A percentile compares a stretch with the other conserved stretches of the same genome.
These are phyloP conservation scores for Dasyprocta punctata DNA, from an alignment of 2,113 vertebrate genomes.

Conservation along the genomic window DNA sequence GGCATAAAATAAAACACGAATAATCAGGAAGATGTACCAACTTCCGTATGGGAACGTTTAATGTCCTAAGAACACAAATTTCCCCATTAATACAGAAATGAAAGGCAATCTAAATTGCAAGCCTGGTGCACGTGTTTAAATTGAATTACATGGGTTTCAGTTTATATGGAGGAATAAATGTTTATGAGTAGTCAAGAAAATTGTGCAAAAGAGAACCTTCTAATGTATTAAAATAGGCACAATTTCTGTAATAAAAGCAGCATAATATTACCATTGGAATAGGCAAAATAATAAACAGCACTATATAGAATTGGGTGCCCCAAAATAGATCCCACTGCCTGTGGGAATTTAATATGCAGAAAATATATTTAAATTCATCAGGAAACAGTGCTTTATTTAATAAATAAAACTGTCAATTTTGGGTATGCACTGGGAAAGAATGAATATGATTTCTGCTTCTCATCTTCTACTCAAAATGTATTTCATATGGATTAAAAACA, in stretches of 20 bases:
- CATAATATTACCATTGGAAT: background rate
- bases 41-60: background rate
- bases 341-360: background rate
- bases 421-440: background rate
- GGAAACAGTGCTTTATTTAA: background rate
- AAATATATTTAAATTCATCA: slow-evolving; percentile 10
- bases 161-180: background rate
- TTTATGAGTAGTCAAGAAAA: background rate
- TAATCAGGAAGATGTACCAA: background rate
- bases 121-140: background rate
- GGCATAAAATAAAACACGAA: background rate
- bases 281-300: background rate
- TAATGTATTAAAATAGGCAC: background rate
- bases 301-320: background rate
- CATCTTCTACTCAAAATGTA: background rate
- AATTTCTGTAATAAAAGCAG: slow-evolving; percentile 21
- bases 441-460: background rate
- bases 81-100: background rate
- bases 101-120: background rate
- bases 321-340: background rate
- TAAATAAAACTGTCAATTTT: background rate
- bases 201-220: background rate
- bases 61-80: background rate
- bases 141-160: background rate
- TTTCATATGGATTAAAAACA: background rate